A percentile compares a stretch with the other conserved stretches of the same genome.
Evolutionary conservation across 1,140 invertebrate species (phyloP).

Genomic region (Drosophila seguyi): DNA sequence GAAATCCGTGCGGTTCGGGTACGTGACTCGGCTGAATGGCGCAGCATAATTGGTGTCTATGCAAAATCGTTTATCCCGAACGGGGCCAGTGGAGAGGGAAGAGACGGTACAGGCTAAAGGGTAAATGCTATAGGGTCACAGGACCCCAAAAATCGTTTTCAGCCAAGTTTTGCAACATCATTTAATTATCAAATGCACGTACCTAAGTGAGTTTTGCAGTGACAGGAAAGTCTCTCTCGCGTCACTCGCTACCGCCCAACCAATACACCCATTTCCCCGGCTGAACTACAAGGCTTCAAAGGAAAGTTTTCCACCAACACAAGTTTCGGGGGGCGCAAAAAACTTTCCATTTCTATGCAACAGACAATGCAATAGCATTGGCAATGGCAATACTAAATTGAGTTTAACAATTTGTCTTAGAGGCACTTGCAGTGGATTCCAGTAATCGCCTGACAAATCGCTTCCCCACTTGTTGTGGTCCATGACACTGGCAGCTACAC

Average conservation of each 20-base stretch:
- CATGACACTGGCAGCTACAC: conserved; percentile 19
- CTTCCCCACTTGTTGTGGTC: conserved; percentile 29
- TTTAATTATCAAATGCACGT: conserved; percentile 61
- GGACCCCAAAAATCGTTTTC: conserved; percentile 19
- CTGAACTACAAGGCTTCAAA: conserved; percentile 27
- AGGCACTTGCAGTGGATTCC: conserved; percentile 51
- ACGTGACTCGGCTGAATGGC: conserved; percentile 40
- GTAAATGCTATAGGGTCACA: neutral
- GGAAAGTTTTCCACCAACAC: conserved; percentile 29
- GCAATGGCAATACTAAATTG: conserved; percentile 42
- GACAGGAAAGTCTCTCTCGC: conserved; percentile 28
- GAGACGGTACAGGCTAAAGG: neutral
- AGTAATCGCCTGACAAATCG: conserved; percentile 56
- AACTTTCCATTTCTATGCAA: conserved; percentile 52
- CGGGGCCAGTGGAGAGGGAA: neutral
- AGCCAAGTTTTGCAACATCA: conserved; percentile 51
- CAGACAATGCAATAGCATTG: conserved; percentile 33
- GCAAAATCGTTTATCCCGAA: conserved; percentile 35
- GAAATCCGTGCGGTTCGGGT: conserved; percentile 50
- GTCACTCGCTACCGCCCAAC: conserved; percentile 17
- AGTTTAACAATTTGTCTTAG: conserved; percentile 59
- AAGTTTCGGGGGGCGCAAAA: conserved; percentile 23
- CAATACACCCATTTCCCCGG: conserved; percentile 9
- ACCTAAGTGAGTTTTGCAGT: conserved; percentile 49
- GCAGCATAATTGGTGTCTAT: conserved; percentile 36